These are phyloP conservation scores for Villa cingulata DNA, from an alignment of 2,888 invertebrate species.

Conservation along the genomic window DNA sequence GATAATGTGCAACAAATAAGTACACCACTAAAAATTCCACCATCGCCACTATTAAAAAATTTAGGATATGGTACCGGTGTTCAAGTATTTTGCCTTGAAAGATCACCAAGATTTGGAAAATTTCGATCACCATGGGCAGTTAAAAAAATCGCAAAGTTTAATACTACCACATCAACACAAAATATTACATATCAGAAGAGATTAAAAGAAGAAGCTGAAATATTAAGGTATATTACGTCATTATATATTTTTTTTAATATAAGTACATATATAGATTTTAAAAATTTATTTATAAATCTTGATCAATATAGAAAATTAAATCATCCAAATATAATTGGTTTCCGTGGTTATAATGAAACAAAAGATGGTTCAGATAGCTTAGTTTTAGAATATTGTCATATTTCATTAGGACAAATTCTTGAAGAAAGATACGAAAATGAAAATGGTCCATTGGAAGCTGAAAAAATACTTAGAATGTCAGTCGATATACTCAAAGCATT, in stretches of 20 bases:
- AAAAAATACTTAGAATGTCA: constrained; percentile 51
- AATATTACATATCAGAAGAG: constrained; percentile 37
- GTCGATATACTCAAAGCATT: constrained; percentile 55
- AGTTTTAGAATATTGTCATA: constrained; percentile 65
- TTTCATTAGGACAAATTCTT: constrained; percentile 59
- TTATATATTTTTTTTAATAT: no score
- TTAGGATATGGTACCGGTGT: constrained; percentile 71
- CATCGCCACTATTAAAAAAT: constrained; percentile 57
- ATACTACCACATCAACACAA: constrained; percentile 11
- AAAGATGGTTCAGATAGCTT: constrained; percentile 41
- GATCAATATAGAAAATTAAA: constrained; percentile 40
- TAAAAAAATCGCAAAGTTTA: constrained; percentile 50
- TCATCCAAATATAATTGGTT: constrained; percentile 76
- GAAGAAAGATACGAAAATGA: constrained; percentile 48
- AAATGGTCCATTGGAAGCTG: constrained; percentile 45
- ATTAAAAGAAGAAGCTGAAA: constrained; percentile 54
- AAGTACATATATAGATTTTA: no score
- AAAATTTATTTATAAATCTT: no score
- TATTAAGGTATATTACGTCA: constrained; percentile 43
- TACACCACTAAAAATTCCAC: constrained; percentile 44
- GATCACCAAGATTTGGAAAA: constrained; percentile 54
- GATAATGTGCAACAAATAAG: constrained; percentile 21
- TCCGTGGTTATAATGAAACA: constrained; percentile 39
- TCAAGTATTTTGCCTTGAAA: constrained; percentile 58
- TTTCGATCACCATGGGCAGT: constrained; percentile 76